Percentiles rank a stretch among this genome's conserved stretches.
Conservation (phyloP, 1,140 invertebrate genomes). For the Pogonognathellus flavescens region DNA sequence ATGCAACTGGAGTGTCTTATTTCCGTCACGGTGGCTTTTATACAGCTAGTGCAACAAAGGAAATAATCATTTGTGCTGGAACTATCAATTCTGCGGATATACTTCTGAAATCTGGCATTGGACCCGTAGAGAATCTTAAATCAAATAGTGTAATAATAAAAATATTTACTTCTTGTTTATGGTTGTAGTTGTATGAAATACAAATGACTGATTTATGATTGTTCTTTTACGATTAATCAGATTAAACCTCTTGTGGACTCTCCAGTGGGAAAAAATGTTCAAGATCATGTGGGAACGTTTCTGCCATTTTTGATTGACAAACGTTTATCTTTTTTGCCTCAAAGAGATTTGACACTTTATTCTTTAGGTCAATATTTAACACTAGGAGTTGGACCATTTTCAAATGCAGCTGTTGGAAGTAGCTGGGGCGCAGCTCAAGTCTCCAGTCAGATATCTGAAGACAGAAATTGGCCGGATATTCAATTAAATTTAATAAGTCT, state of each 20-base stretch:
- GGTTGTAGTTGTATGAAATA: too few species aligned
- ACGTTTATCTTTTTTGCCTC: constrained; percentile 31
- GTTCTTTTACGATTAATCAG: background rate
- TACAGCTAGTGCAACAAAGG: constrained; percentile 65
- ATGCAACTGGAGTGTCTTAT: constrained; percentile 60
- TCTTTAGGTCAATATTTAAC: constrained; percentile 41
- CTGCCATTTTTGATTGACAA: constrained; percentile 50
- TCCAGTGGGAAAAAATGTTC: constrained; percentile 71
- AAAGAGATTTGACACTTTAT: constrained; percentile 52
- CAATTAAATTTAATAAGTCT: constrained; percentile 27
- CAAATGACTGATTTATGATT: too few species aligned
- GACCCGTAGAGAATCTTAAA: constrained; percentile 70
- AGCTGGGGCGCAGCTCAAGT: constrained; percentile 27
- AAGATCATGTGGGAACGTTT: constrained; percentile 68
- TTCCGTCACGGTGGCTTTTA: constrained; percentile 32
- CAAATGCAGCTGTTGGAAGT: constrained; percentile 8
- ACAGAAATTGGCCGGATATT: constrained; percentile 56
- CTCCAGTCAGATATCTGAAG: constrained; percentile 33
- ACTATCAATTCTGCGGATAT: constrained; percentile 69
- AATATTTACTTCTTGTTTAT: too few species aligned
- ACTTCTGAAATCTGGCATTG: constrained; percentile 73
- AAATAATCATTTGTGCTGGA: constrained; percentile 69
- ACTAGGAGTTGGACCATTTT: constrained; percentile 28
- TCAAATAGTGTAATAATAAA: constrained; percentile 21
- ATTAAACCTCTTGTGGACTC: constrained; percentile 66